These are phyloP conservation scores for Pteronotus mesoamericanus DNA, from an alignment of 2,797 vertebrate species.

Conservation along the genomic window DNA sequence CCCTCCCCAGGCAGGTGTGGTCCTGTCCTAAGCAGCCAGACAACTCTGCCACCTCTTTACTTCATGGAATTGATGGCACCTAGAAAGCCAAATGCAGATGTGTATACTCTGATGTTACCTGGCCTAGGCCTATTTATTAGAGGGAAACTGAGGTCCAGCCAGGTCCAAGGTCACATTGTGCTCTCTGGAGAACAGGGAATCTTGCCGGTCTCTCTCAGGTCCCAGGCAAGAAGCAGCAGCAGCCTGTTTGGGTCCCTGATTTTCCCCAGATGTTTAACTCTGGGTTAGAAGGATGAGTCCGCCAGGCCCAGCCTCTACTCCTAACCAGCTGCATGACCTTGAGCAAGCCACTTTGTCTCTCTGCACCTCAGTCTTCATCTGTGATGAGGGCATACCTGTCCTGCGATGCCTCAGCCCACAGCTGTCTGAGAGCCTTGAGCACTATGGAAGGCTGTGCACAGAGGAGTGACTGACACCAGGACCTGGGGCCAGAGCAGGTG, in stretches of 20 bases:
- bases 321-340: constrained; percentile 40
- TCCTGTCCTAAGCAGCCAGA: background rate
- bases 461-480: background rate
- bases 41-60: too few species aligned
- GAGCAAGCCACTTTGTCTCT: background rate
- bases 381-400: background rate
- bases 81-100: background rate
- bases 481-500: background rate
- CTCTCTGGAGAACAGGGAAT: background rate
- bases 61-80: background rate
- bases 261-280: background rate
- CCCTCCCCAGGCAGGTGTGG: background rate
- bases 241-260: background rate
- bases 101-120: background rate
- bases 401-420: background rate
- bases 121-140: background rate
- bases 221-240: background rate
- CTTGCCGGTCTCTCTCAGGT: background rate
- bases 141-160: constrained; percentile 14
- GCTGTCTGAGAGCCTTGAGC: background rate
- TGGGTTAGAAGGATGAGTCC: background rate
- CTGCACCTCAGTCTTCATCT: background rate
- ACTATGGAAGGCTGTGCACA: background rate
- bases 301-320: background rate
- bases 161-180: background rate